Conservation (phyloP, 2,113 vertebrate species). For the Dendropsophus ebraccatus region DNA sequence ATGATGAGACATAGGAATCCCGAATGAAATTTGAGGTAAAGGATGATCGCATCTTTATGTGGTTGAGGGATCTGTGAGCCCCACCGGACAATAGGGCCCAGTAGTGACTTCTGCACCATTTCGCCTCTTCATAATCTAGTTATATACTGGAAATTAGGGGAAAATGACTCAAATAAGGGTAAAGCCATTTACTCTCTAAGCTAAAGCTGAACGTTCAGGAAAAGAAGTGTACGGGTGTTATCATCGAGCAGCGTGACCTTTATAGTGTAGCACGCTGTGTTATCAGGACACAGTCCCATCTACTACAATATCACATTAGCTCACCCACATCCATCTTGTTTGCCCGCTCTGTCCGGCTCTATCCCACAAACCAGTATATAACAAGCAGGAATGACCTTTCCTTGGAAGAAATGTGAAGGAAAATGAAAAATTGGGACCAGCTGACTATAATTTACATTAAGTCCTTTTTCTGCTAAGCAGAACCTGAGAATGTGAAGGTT, state of each 20-base stretch:
- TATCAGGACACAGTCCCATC: not conserved
- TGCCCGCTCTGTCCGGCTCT: not conserved
- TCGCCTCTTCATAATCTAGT: not conserved
- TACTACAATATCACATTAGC: not conserved
- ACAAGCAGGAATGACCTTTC: not conserved
- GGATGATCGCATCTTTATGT: too few species aligned
- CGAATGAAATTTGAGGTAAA: too few species aligned
- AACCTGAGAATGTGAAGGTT: not conserved
- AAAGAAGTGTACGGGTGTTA: not conserved
- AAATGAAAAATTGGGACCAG: conserved; percentile 8
- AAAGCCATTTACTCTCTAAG: not conserved
- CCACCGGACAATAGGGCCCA: too few species aligned
- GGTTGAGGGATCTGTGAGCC: too few species aligned
- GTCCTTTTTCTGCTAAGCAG: not conserved
- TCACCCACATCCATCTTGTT: not conserved
- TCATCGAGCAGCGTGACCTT: not conserved
- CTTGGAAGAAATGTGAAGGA: not conserved
- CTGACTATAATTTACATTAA: not conserved
- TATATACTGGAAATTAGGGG: not conserved
- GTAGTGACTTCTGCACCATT: too few species aligned
- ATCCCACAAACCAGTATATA: not conserved
- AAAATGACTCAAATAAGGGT: too few species aligned
- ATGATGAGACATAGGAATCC: too few species aligned
- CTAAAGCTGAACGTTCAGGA: not conserved
- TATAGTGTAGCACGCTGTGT: not conserved